Base-by-base conservation (phyloP, 2,113 vertebrate species). In the Irena cyanogastra region DNA sequence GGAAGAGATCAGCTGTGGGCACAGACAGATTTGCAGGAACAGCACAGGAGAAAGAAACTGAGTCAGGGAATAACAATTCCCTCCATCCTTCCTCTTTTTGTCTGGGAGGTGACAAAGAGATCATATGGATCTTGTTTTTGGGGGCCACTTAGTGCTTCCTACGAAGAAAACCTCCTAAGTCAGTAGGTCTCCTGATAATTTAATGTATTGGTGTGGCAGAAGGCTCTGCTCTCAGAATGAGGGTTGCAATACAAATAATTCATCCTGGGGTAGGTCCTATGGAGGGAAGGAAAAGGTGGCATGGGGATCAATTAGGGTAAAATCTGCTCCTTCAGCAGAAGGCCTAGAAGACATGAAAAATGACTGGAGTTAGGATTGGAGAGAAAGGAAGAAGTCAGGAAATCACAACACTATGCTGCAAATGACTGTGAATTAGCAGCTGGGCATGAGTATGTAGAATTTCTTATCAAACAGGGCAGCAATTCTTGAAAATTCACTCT, bases 401-500 rank as follows among this genome's bases (percentile, higher is more conserved):
- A 68, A 82, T 64, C 19, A 20, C 31, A 31, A 52, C 13, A 31
- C 4, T 37, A 35, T 12, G 11, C 16, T 60, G 65, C 45, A 53
- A 0, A 0, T 82, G 81, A 33, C 27, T 71, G 26, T 69, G 61
- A 68, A 64, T 83, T 49, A 71, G 41, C 30, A 82, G 31, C 11
- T 56, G 45, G 30, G 5, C 28, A 52, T 16, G 8, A 82, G 4
- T 22, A 68, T 24, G 15, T 20, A 75, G 20, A 84, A 82, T 26
- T 64, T 75, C 21, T 37, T 64, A 52, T 44, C 16, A 35, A 89
- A 74, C 3, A 41, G 16, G 4, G 22, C 17, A 84, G 83, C 52
- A n/a, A 0, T 0, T 64, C 3, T 39, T 66, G 22, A 13, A 81
- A 57, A 68, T 59, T 53, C 0, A 0, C 4, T 42, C 23, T 24